Conservation (phyloP, 2,113 vertebrate species). For the Seriola aureovittata region DNA sequence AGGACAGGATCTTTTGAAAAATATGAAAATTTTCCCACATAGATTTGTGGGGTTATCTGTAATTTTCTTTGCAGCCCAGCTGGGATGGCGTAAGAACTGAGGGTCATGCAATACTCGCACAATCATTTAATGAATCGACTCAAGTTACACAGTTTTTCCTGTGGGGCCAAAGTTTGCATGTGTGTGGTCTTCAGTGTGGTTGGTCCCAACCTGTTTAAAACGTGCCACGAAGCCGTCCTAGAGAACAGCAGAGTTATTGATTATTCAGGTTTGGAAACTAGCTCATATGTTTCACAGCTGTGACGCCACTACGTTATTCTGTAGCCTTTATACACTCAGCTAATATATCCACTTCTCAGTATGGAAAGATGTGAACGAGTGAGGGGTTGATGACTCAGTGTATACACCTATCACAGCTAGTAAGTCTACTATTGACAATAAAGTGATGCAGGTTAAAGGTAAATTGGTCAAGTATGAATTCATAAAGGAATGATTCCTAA, state of each 20-base stretch:
- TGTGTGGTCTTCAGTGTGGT: slow-evolving; percentile 26
- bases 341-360: slow-evolving; percentile 27
- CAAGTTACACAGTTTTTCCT: neutral
- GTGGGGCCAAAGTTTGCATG: neutral
- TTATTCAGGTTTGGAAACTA: slow-evolving; percentile 10
- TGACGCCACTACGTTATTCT: slow-evolving; percentile 1
- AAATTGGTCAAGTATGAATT: slow-evolving; percentile 35
- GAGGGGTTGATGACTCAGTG: slow-evolving; percentile 16
- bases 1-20: neutral
- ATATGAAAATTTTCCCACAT: neutral
- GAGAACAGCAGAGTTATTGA: slow-evolving; percentile 30
- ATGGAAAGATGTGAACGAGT: slow-evolving; percentile 14
- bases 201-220: slow-evolving; percentile 11
- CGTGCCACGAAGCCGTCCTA: neutral
- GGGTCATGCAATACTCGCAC: slow-evolving; percentile 11
- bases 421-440: slow-evolving; percentile 9
- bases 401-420: slow-evolving; percentile 8
- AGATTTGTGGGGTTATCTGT: neutral
- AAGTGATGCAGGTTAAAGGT: slow-evolving; percentile 43
- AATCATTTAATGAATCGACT: neutral
- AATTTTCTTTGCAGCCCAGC: neutral
- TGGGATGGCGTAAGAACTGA: neutral
- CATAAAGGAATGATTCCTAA: slow-evolving; percentile 38
- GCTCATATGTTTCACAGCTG: slow-evolving; percentile 1
- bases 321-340: slow-evolving; percentile 30